Evolutionary conservation across 2,797 vertebrate species (phyloP).

Genomic region (Anabas testudineus): DNA sequence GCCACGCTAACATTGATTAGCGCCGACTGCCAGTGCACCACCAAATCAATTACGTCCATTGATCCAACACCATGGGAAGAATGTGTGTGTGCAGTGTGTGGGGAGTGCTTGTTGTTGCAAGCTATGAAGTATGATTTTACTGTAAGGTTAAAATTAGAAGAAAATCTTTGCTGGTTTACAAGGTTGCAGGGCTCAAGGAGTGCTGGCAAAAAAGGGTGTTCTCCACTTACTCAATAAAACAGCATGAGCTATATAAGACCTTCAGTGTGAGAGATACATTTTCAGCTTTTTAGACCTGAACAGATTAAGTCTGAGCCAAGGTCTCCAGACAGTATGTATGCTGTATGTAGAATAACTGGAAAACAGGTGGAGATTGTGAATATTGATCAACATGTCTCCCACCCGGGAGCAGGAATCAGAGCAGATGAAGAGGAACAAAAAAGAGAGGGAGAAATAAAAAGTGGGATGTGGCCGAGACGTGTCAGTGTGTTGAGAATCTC

Average conservation of each 20-base stretch:
- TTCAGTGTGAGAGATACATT: slow-evolving; percentile 1
- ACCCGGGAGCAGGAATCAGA: slow-evolving; percentile 41
- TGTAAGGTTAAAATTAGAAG: slow-evolving; percentile 45
- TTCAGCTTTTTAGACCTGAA: not conserved
- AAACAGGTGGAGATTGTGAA: slow-evolving; percentile 36
- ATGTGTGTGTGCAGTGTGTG: slow-evolving; percentile 31
- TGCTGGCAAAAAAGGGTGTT: not conserved
- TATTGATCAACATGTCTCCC: slow-evolving; percentile 35
- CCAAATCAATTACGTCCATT: slow-evolving; percentile 77
- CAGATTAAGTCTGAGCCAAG: slow-evolving; percentile 19
- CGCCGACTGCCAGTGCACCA: slow-evolving; percentile 65
- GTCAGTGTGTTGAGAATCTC: slow-evolving; percentile 22
- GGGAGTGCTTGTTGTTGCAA: slow-evolving; percentile 46
- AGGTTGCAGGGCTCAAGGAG: slow-evolving; percentile 13
- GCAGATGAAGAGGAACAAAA: slow-evolving; percentile 16
- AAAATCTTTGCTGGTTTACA: slow-evolving; percentile 56
- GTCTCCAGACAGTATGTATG: not conserved
- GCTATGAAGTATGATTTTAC: slow-evolving; percentile 49
- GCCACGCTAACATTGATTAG: slow-evolving; percentile 78
- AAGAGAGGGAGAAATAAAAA: slow-evolving; percentile 5
- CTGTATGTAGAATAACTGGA: slow-evolving; percentile 18
- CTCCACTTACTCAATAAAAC: slow-evolving; percentile 43
- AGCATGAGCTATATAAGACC: slow-evolving; percentile 10
- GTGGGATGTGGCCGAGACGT: slow-evolving; percentile 25
- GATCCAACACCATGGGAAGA: slow-evolving; percentile 65